A percentile compares a stretch with the other conserved stretches of the same genome.
These are phyloP conservation scores for Ecliptopera silaceata DNA, from an alignment of 2,888 invertebrate genomes.

Conservation along the genomic window DNA sequence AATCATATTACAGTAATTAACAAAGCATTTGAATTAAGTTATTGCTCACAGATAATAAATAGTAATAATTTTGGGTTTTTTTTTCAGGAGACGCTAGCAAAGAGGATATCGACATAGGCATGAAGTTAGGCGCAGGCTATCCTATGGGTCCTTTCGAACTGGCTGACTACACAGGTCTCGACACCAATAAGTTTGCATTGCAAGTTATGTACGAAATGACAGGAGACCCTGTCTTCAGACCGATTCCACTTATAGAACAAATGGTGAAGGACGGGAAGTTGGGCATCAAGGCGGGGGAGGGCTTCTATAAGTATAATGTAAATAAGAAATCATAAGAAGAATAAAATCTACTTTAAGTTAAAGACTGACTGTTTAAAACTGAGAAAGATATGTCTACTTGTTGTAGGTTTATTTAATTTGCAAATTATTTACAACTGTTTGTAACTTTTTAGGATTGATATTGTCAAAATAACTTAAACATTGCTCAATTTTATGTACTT, in stretches of 20 bases:
- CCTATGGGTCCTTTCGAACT: conserved; percentile 96
- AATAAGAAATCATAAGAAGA: conserved; percentile 53
- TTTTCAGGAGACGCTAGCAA: conserved; percentile 86
- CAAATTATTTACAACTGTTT: too few relatives aligned
- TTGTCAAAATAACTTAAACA: too few relatives aligned
- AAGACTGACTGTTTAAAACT: too few relatives aligned
- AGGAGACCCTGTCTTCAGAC: conserved; percentile 73
- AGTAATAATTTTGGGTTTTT: neutral
- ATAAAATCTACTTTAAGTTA: too few relatives aligned
- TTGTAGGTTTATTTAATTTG: neutral
- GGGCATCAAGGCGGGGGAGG: conserved; percentile 92
- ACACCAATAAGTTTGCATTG: conserved; percentile 90
- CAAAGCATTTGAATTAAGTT: too few relatives aligned
- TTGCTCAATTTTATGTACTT: too few relatives aligned
- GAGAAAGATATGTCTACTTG: too few relatives aligned
- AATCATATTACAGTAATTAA: too few relatives aligned
- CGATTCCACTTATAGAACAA: conserved; percentile 85
- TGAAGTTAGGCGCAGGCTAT: conserved; percentile 95
- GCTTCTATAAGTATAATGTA: conserved; percentile 88
- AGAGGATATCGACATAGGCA: conserved; percentile 92
- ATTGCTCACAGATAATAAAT: too few relatives aligned
- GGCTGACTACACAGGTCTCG: conserved; percentile 92
- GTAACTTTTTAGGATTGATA: too few relatives aligned
- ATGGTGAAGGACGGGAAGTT: conserved; percentile 90
- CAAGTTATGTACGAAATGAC: conserved; percentile 90